Percentiles rank a stretch among this genome's conserved stretches.
Conservation (phyloP, 2,113 vertebrate genomes). For the Oryzias woworae region DNA sequence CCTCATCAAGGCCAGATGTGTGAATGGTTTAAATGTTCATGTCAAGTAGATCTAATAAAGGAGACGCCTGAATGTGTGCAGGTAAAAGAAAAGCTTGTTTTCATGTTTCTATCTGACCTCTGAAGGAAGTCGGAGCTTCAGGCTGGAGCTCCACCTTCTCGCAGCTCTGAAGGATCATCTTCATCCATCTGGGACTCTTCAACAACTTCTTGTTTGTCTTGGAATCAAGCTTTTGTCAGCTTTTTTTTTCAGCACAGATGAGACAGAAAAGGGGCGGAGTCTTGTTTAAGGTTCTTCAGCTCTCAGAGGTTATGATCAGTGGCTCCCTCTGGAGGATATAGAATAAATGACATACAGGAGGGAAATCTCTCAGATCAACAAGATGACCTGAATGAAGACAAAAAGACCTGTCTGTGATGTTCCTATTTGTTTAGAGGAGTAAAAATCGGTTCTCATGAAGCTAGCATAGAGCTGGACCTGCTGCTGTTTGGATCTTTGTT, state of each 20-base stretch:
- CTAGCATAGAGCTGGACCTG: too few relatives aligned
- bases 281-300: neutral
- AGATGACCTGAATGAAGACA: too few relatives aligned
- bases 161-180: too few relatives aligned
- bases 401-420: too few relatives aligned
- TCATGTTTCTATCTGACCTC: conserved; percentile 1
- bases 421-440: too few relatives aligned
- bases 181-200: neutral
- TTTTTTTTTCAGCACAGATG: conserved; percentile 7
- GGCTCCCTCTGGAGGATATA: conserved; percentile 25
- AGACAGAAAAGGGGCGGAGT: neutral
- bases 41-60: neutral
- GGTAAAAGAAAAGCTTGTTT: conserved; percentile 4
- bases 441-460: too few relatives aligned
- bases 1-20: neutral
- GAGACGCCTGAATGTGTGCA: neutral
- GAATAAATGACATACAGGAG: neutral
- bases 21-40: conserved; percentile 7
- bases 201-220: neutral
- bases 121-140: conserved; percentile 1
- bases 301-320: conserved; percentile 16
- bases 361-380: neutral
- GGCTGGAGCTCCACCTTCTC: too few relatives aligned
- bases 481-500: too few relatives aligned
- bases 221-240: conserved; percentile 7